These are phyloP conservation scores for Hirudo medicinalis DNA, from an alignment of 1,140 invertebrate species.

Conservation along the genomic window DNA sequence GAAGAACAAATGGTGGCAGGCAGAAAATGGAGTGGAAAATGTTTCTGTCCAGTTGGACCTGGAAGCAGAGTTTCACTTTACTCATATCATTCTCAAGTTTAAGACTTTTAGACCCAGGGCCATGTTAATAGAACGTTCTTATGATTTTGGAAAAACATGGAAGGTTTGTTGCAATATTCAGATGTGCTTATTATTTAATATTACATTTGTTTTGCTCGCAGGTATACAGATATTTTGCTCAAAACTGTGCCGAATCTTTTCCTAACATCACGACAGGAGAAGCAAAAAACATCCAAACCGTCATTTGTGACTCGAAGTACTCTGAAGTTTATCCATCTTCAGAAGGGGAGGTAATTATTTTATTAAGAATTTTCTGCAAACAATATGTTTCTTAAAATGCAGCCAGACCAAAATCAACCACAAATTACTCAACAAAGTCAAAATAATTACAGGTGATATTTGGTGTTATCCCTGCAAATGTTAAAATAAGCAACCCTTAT, in stretches of 20 bases:
- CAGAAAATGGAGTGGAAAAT: conserved; percentile 78
- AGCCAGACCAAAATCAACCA: not conserved
- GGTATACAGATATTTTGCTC: conserved; percentile 83
- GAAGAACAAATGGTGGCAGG: conserved; percentile 79
- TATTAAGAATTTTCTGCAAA: not conserved
- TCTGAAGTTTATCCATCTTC: conserved; percentile 73
- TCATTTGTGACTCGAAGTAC: conserved; percentile 77
- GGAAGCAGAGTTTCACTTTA: conserved; percentile 92
- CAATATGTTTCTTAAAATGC: not conserved
- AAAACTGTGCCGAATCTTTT: conserved; percentile 71
- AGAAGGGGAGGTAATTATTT: conserved; percentile 61
- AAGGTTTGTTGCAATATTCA: conserved; percentile 38
- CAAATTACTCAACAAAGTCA: not conserved
- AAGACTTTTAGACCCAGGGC: conserved; percentile 86
- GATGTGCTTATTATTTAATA: not conserved
- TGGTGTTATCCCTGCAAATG: conserved; percentile 70
- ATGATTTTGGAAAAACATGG: conserved; percentile 82
- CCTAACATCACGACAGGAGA: conserved; percentile 55
- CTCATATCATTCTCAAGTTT: conserved; percentile 86
- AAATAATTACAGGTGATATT: conserved; percentile 59
- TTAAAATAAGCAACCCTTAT: conserved; percentile 73
- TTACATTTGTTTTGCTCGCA: not conserved
- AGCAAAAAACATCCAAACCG: conserved; percentile 54
- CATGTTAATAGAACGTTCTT: conserved; percentile 85
- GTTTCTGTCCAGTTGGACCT: conserved; percentile 78